These are phyloP conservation scores for Drosophila murphyi DNA, from an alignment of 1,140 invertebrate species.

Conservation along the genomic window DNA sequence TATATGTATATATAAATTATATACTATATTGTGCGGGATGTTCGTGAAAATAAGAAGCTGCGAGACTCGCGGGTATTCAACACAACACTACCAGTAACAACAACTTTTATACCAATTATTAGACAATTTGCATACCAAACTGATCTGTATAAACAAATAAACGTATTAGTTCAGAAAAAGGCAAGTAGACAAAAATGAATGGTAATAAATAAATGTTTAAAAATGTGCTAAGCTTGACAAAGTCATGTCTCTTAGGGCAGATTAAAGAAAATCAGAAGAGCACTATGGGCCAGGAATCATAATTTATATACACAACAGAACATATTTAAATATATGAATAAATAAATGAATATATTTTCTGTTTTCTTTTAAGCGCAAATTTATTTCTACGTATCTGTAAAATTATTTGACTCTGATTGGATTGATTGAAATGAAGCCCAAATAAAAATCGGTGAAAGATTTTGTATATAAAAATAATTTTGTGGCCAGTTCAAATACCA, in stretches of 20 bases:
- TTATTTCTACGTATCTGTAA: no score
- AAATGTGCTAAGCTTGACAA: slow-evolving; percentile 52
- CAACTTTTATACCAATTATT: slow-evolving; percentile 4
- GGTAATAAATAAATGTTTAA: slow-evolving; percentile 46
- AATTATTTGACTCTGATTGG: no score
- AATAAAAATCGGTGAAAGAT: not conserved
- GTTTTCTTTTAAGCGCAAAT: no score
- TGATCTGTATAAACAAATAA: slow-evolving; percentile 1
- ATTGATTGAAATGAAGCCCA: no score
- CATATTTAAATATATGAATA: not conserved
- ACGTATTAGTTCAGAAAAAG: no score
- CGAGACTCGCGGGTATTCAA: slow-evolving; percentile 47
- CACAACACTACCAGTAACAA: slow-evolving; percentile 6
- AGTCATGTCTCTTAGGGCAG: slow-evolving; percentile 10
- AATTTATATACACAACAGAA: not conserved
- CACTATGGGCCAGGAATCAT: not conserved
- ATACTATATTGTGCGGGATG: slow-evolving; percentile 24
- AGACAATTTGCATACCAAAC: slow-evolving; percentile 32
- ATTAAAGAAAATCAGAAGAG: slow-evolving; percentile 13
- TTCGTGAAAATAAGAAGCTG: slow-evolving; percentile 34
- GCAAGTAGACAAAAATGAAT: slow-evolving; percentile 23
- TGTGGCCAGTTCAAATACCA: not conserved
- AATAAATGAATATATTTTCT: not conserved
- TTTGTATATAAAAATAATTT: not conserved
- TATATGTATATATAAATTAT: slow-evolving; percentile 3